Conservation (phyloP, 2,113 vertebrate genomes). For the Antidorcas marsupialis region DNA sequence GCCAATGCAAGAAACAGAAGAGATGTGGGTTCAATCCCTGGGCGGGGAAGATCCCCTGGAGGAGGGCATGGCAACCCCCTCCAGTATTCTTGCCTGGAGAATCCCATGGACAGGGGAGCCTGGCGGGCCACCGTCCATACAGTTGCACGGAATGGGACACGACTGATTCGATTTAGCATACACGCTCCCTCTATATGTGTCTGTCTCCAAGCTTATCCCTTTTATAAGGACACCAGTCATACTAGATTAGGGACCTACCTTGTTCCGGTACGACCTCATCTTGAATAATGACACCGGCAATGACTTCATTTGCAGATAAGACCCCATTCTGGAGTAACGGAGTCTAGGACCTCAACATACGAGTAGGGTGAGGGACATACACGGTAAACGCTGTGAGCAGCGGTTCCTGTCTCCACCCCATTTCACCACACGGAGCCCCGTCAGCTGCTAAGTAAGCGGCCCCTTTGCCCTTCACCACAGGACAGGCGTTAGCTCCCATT, state of each 20-base stretch:
- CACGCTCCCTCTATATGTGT: not conserved
- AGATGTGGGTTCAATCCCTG: not conserved
- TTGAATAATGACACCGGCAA: too few relatives aligned
- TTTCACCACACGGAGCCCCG: not conserved
- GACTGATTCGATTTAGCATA: not conserved
- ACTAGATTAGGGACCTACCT: not conserved
- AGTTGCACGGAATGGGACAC: not conserved
- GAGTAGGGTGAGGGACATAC: not conserved
- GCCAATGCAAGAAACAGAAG: not conserved
- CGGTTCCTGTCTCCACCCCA: too few relatives aligned
- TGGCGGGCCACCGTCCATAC: not conserved
- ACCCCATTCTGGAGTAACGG: not conserved
- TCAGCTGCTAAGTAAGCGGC: not conserved
- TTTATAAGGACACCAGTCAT: not conserved
- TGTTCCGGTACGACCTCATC: not conserved
- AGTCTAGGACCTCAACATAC: not conserved
- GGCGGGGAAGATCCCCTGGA: not conserved
- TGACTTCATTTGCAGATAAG: not conserved
- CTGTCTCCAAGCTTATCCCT: not conserved
- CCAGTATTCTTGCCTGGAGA: not conserved
- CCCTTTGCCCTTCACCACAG: not conserved
- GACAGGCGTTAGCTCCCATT: not conserved
- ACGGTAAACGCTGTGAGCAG: rapidly evolving
- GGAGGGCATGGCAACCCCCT: not conserved
- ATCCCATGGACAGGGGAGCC: not conserved